phyloP scores from a whole-genome alignment of 2,888 invertebrate species.

The Lysandra bellargus region DNA sequence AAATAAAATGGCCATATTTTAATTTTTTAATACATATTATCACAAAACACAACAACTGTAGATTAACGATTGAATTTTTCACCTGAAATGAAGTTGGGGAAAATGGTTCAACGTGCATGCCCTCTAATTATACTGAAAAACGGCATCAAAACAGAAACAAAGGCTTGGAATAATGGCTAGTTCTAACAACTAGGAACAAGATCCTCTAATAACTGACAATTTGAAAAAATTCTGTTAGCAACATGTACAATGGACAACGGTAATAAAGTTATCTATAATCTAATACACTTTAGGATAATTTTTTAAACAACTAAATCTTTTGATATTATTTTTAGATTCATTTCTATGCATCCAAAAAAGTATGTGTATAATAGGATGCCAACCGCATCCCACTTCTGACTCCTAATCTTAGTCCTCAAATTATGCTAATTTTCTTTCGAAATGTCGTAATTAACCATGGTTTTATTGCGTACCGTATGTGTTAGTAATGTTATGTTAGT shows the following conservation, averaged over 20 bases:
- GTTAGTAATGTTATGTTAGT: slow-evolving; percentile 21
- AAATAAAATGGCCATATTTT: too few relatives aligned
- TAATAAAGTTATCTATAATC: not conserved
- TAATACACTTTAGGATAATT: not conserved
- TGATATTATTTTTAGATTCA: not conserved
- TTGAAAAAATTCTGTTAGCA: not conserved
- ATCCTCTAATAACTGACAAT: not conserved
- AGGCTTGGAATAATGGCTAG: not conserved
- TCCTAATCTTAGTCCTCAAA: not conserved
- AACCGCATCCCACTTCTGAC: not conserved
- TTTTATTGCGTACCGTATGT: not conserved
- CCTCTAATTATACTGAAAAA: not conserved
- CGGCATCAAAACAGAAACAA: not conserved
- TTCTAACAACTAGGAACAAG: not conserved
- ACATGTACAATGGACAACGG: not conserved
- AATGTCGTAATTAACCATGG: not conserved
- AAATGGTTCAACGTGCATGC: not conserved
- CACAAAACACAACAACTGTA: not conserved
- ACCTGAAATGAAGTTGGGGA: not conserved
- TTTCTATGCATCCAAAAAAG: not conserved
- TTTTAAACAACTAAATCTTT: not conserved
- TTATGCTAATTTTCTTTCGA: not conserved
- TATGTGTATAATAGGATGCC: too few relatives aligned
- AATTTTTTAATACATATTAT: not conserved
- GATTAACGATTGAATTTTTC: not conserved